Base-by-base conservation (phyloP, 2,888 invertebrate species). In the Caenorhabditis sp. region DNA sequence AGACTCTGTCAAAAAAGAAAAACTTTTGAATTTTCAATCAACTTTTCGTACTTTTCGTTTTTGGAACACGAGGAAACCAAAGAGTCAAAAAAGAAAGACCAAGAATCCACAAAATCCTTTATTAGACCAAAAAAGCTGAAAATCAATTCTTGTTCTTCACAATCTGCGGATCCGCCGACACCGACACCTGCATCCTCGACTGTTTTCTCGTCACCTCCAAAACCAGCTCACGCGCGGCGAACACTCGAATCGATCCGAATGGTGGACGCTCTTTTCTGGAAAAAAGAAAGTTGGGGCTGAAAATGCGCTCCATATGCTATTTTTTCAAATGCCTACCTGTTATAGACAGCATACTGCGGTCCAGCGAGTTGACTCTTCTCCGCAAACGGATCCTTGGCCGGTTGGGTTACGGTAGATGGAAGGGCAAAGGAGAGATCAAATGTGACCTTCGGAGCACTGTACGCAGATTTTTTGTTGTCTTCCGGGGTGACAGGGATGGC, bases 251-350 rank as follows among this genome's bases (percentile, higher is more conserved):
- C 19, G 54, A 54, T 26, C 24, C 24, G 2, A 22, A 14, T 1
- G 54, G 24, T 54, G 54, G 54, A 54, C 54, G 54, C 26, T 54
- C 54, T 54, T 54, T 54, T 54, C 54, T 54, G 54, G 22, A 54
- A 54, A 8, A 19, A 1, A 54, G 26, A n/a, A n/a, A n/a, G n/a
- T n/a, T n/a, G n/a, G n/a, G n/a, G n/a, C n/a, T n/a, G n/a, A n/a
- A n/a, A n/a, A n/a, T n/a, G n/a, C n/a, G n/a, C n/a, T n/a, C n/a
- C n/a, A n/a, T n/a, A n/a, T 44, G 4, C n/a, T 10, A 22, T 0
- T 14, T 44, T 44, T 7, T 14, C 14, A 16, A 2, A 12, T 1
- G 3, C 22, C 6, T 54, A 54, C 54, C 54, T 54, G 26, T 54
- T 54, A 14, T 54, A 54, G 1, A 26, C 26, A 12, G 14, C 24